phyloP scores from a whole-genome alignment of 2,888 invertebrate genomes.

The Smittia sp. region DNA sequence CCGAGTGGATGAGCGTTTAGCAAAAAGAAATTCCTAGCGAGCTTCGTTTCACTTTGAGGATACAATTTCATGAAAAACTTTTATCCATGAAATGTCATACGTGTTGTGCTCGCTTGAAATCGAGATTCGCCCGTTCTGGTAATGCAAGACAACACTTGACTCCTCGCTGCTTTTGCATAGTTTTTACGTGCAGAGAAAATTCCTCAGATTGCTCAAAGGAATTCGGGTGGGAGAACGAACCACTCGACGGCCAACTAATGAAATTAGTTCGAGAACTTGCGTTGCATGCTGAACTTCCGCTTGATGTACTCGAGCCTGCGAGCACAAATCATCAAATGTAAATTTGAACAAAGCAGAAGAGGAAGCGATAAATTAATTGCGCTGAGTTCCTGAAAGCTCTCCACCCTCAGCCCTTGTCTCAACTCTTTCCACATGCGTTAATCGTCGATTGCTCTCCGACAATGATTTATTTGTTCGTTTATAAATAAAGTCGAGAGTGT shows the following conservation, averaged over 20 bases:
- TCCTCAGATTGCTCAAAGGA: too few species aligned
- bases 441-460: not conserved
- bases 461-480: constrained; percentile 14
- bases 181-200: not conserved
- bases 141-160: not conserved
- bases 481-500: not conserved
- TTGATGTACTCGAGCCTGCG: too few species aligned
- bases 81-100: constrained; percentile 4
- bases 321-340: not conserved
- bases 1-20: not conserved
- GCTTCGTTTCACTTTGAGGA: not conserved
- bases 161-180: not conserved
- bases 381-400: not conserved
- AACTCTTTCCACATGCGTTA: not conserved
- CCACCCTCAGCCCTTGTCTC: too few species aligned
- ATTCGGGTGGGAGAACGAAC: too few species aligned
- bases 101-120: not conserved
- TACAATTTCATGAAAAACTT: not conserved
- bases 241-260: too few species aligned
- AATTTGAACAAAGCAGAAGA: not conserved
- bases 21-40: not conserved
- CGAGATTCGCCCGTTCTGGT: not conserved
- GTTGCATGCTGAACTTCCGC: too few species aligned
- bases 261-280: too few species aligned
- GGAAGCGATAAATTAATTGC: not conserved